phyloP scores from a whole-genome alignment of 2,113 vertebrate genomes.

The Tragelaphus buxtoni region DNA sequence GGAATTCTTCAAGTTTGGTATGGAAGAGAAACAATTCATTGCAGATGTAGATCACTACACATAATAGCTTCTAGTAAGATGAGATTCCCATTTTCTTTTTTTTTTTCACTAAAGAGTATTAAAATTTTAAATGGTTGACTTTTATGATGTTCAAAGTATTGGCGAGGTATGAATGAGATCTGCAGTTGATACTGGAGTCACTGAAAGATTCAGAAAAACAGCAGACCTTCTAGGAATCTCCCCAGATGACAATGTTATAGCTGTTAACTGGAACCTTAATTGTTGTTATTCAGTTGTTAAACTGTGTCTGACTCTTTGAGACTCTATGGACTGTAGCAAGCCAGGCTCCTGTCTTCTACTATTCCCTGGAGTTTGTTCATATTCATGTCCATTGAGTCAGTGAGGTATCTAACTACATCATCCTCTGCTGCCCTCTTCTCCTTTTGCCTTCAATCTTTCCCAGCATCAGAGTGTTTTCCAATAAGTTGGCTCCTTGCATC shows the following conservation, averaged over 20 bases:
- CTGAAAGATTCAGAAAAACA: background rate
- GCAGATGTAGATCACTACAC: background rate
- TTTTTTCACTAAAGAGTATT: background rate
- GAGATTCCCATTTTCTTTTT: background rate
- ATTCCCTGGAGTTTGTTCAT: background rate
- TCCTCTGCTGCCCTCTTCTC: background rate
- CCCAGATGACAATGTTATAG: background rate
- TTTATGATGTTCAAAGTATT: background rate
- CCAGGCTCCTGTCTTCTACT: background rate
- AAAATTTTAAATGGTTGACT: background rate
- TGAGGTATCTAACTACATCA: background rate
- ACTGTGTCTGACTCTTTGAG: background rate
- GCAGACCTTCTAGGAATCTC: background rate
- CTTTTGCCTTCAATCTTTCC: background rate
- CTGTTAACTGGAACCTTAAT: background rate
- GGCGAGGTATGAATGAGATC: background rate
- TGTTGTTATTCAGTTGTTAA: background rate
- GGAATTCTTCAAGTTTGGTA: background rate
- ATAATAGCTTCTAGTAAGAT: background rate
- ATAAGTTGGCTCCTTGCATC: background rate
- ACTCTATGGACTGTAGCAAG: accelerated
- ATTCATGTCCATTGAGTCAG: background rate
- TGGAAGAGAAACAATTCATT: background rate
- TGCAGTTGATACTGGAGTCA: background rate
- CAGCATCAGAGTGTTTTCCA: background rate